Conservation (phyloP, 2,113 vertebrate species). For the Tenrec ecaudatus region DNA sequence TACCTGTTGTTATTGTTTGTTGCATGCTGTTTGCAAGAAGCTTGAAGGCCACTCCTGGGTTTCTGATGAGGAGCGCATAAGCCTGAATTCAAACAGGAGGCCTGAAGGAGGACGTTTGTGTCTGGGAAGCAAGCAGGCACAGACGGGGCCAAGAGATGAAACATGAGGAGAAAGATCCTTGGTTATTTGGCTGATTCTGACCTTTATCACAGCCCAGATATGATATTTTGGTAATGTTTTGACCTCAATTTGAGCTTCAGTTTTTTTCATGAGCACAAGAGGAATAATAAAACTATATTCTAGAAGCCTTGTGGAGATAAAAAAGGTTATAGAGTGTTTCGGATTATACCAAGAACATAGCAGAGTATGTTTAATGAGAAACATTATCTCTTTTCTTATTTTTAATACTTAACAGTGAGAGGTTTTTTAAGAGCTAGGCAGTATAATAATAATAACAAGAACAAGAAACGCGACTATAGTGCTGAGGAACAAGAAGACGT, state of each 20-base stretch:
- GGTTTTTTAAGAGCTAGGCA: not conserved
- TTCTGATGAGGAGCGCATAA: not conserved
- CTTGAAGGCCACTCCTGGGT: not conserved
- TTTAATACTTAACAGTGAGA: not conserved
- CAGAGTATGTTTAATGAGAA: not conserved
- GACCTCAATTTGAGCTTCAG: not conserved
- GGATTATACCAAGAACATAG: not conserved
- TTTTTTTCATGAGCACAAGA: not conserved
- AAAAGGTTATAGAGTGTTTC: not conserved
- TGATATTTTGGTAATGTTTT: not conserved
- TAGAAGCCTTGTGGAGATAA: not conserved
- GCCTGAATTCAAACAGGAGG: not conserved
- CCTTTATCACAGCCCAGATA: not conserved
- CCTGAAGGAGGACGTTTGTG: not conserved
- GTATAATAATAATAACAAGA: constrained; percentile 1
- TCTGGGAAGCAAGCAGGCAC: not conserved
- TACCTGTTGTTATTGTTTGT: not conserved
- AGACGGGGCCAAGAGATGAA: not conserved
- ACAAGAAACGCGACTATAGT: not conserved
- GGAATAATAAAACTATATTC: not conserved
- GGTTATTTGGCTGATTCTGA: not conserved
- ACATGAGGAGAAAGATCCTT: not conserved
- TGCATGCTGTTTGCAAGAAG: not conserved
- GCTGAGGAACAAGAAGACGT: not conserved
- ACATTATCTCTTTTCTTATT: not conserved